These are phyloP conservation scores for Holocentrus rufus DNA, from an alignment of 2,797 vertebrate species.

Conservation along the genomic window DNA sequence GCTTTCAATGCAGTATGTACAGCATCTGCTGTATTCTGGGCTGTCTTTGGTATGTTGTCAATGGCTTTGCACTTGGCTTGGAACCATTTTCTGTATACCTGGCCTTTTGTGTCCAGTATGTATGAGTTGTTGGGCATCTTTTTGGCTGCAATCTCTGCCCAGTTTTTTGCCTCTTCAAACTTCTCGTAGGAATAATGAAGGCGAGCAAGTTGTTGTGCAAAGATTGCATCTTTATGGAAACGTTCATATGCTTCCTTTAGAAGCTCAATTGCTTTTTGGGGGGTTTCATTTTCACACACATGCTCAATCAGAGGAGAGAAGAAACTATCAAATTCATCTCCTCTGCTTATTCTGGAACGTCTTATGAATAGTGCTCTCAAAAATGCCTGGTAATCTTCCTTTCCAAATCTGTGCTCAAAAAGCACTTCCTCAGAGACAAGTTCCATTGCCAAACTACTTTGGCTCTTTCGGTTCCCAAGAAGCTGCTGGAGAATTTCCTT, in stretches of 20 bases:
- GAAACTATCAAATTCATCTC: constrained; percentile 80
- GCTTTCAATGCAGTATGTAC: constrained; percentile 83
- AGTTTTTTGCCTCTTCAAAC: constrained; percentile 82
- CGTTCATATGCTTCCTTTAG: constrained; percentile 78
- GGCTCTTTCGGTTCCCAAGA: constrained; percentile 68
- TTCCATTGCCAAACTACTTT: constrained; percentile 80
- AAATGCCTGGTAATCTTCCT: constrained; percentile 78
- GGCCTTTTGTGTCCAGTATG: constrained; percentile 88
- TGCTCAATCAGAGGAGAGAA: constrained; percentile 88
- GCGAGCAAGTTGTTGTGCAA: constrained; percentile 88
- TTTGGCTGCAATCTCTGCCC: constrained; percentile 81
- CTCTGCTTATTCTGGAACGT: constrained; percentile 81
- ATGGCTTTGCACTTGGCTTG: constrained; percentile 69
- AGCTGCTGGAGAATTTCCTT: constrained; percentile 87
- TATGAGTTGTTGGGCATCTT: constrained; percentile 81
- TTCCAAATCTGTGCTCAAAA: constrained; percentile 86
- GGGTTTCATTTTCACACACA: constrained; percentile 70
- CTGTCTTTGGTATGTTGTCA: constrained; percentile 65
- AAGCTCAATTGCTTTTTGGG: constrained; percentile 80
- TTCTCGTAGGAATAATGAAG: constrained; percentile 76
- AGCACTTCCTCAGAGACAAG: constrained; percentile 80
- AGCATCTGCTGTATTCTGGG: constrained; percentile 66
- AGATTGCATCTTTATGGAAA: constrained; percentile 81
- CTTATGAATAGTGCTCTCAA: constrained; percentile 83
- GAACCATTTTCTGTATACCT: constrained; percentile 86